Percentiles rank a stretch among this genome's conserved stretches.
These are phyloP conservation scores for Phaenicophaeus curvirostris DNA, from an alignment of 2,797 vertebrate species.

Conservation along the genomic window DNA sequence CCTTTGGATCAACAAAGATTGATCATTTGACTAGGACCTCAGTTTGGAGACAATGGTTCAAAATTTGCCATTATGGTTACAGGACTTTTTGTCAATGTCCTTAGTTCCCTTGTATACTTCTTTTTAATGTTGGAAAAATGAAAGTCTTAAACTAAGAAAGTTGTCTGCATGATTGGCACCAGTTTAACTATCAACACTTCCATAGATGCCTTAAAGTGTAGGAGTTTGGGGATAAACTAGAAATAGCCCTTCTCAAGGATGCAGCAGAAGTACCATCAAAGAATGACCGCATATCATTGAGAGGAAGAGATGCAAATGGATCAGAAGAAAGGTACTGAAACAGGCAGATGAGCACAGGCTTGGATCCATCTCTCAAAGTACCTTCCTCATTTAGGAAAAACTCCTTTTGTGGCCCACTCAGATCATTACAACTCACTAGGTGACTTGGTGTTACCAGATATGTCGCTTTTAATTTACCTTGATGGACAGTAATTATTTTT, in stretches of 20 bases:
- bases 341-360: not conserved
- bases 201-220: not conserved
- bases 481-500: not conserved
- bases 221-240: not conserved
- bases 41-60: not conserved
- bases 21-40: not conserved
- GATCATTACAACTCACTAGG: not conserved
- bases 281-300: not conserved
- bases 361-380: not conserved
- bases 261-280: not conserved
- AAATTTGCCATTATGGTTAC: not conserved
- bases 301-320: not conserved
- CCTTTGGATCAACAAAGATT: not conserved
- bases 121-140: not conserved
- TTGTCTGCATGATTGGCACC: not conserved
- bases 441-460: not conserved
- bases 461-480: not conserved
- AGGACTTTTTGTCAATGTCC: not conserved
- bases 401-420: not conserved
- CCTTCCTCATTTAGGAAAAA: not conserved
- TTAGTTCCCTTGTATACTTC: rapidly evolving
- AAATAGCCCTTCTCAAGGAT: not conserved
- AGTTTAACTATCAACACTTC: not conserved
- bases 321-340: not conserved
- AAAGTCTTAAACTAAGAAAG: not conserved